Conservation (phyloP, 2,797 vertebrate genomes). For the Catamblyrhynchus diadema region DNA sequence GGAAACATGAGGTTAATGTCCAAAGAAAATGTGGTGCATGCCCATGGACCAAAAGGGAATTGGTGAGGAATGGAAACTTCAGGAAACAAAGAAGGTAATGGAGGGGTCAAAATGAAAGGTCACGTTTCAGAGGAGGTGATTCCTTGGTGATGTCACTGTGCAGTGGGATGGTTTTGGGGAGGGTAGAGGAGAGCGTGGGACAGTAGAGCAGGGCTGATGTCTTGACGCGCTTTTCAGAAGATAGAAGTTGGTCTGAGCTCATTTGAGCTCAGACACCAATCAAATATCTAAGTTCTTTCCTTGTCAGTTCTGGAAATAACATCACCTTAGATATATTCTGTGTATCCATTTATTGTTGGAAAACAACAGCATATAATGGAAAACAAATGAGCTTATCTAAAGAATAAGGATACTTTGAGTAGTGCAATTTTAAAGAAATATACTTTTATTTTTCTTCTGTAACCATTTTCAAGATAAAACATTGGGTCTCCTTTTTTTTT, state of each 20-base stretch:
- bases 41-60: neutral
- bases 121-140: neutral
- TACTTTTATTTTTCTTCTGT: neutral
- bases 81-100: neutral
- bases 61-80: neutral
- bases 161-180: neutral
- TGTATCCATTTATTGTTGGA: neutral
- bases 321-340: neutral
- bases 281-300: neutral
- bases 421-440: neutral
- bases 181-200: neutral
- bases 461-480: neutral
- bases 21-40: neutral
- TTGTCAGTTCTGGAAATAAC: neutral
- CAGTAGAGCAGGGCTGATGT: rapidly evolving
- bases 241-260: neutral
- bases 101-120: neutral
- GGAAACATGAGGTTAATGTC: neutral
- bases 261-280: neutral
- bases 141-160: neutral
- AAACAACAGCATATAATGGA: neutral
- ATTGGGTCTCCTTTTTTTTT: neutral
- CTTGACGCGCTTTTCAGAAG: neutral
- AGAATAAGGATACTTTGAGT: neutral
- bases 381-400: neutral